Base-by-base conservation (phyloP, 2,113 vertebrate genomes). In the Protobothrops mucrosquamatus region DNA sequence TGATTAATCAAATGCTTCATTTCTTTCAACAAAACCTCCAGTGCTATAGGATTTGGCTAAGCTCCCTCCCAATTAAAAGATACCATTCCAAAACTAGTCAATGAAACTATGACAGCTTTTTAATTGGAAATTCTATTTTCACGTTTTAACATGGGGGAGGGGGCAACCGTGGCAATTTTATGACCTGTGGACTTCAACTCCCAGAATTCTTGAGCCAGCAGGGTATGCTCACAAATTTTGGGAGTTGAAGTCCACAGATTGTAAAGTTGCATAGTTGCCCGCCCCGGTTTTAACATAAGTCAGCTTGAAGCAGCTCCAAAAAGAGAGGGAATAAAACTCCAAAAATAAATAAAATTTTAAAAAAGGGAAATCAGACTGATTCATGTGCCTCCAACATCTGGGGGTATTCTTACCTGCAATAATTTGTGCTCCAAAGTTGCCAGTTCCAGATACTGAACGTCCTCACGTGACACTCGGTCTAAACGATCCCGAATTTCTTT, bases 401-500 rank as follows among this genome's bases (percentile, higher is more conserved):
- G 14, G 39, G 18, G 23, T 20, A 3, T 46, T 93, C 95, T 95
- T 95, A 99, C 99, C 98, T 99, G 99, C 94, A 99, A 97, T 96
- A 99, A 95, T 89, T 98, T 98, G 97, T 99, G 99, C 93, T 99
- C 99, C 97, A 98, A 94, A 0, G 99, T 99, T 12, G 99, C 99
- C 95, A 99, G 97, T 74, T 99, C 99, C 95, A 99, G 97, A 94
- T 99, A 99, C 92, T 98, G 98, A 14, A 95, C 97, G 93, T 99
- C 99, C 90, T 99, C 99, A 87, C 99, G 97, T 87, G 99, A 99
- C 87, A 99, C 98, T 10, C 99, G 96, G 96, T 99, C 99, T 95
- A 99, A 97, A n/a, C 98, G 98, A 96, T 99, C 99, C 89, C 98
- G 96, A 93, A 99, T 97, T 94, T 99, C 99, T 96, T 99, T 99